A percentile compares a stretch with the other conserved stretches of the same genome.
phyloP scores from a whole-genome alignment of 2,113 vertebrate species.

The Prionailurus bengalensis region DNA sequence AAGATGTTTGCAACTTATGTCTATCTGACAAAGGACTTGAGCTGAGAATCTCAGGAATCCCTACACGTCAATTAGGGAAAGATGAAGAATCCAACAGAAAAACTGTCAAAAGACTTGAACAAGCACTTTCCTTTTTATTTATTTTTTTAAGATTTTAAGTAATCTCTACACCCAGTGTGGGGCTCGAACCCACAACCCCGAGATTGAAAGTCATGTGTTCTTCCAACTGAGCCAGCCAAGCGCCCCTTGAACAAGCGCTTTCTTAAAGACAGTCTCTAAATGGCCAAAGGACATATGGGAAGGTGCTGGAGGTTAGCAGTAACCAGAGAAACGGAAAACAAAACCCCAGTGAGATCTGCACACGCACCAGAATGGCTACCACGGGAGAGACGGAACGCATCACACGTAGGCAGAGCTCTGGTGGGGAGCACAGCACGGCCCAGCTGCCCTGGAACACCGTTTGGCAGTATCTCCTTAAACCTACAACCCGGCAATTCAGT shows the following conservation, averaged over 20 bases:
- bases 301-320: no score
- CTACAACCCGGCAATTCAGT: background rate
- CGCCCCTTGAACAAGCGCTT: background rate
- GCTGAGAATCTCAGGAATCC: background rate
- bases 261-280: background rate
- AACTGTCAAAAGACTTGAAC: background rate
- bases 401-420: rapidly evolving
- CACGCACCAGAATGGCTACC: rapidly evolving
- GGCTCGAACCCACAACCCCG: no score
- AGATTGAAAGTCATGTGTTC: no score
- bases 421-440: rapidly evolving
- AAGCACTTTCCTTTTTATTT: no score
- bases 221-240: no score
- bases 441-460: rapidly evolving
- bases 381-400: no score
- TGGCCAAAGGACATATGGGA: no score
- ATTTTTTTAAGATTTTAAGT: no score
- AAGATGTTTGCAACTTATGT: background rate
- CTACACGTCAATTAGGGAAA: background rate
- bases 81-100: background rate
- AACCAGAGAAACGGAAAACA: background rate
- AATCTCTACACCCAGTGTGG: no score
- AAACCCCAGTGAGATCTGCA: rapidly evolving
- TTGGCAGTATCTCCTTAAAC: background rate
- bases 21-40: background rate